Evolutionary conservation across 2,888 invertebrate species (phyloP).

Genomic region (Cantharis rufa): DNA sequence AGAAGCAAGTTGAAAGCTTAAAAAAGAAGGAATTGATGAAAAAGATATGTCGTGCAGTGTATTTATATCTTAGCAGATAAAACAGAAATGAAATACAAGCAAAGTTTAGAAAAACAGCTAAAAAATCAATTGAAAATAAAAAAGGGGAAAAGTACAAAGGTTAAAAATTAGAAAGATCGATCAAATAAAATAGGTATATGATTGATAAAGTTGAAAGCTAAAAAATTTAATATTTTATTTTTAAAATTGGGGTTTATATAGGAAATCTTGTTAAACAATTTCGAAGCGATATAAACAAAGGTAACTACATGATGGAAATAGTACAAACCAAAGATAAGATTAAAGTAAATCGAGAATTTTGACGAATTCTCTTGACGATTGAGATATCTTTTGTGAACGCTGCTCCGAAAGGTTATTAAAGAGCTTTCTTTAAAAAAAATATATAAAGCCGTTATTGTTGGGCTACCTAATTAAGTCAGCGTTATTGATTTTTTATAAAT

Average conservation of each 20-base stretch:
- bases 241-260: neutral
- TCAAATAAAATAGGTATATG: neutral
- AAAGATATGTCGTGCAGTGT: neutral
- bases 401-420: neutral
- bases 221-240: neutral
- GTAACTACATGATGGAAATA: neutral
- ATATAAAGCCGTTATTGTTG: neutral
- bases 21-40: neutral
- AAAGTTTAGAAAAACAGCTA: neutral
- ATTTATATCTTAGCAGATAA: neutral
- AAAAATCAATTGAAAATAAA: neutral
- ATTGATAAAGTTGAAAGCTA: neutral
- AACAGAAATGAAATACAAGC: neutral
- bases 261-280: neutral
- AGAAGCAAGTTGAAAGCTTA: neutral
- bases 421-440: neutral
- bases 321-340: neutral
- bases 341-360: neutral
- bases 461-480: neutral
- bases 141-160: neutral
- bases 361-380: neutral
- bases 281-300: neutral
- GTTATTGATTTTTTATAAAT: neutral
- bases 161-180: neutral
- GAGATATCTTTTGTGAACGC: neutral